Base-by-base conservation (phyloP, 2,113 vertebrate genomes). In the Petroica traversi region DNA sequence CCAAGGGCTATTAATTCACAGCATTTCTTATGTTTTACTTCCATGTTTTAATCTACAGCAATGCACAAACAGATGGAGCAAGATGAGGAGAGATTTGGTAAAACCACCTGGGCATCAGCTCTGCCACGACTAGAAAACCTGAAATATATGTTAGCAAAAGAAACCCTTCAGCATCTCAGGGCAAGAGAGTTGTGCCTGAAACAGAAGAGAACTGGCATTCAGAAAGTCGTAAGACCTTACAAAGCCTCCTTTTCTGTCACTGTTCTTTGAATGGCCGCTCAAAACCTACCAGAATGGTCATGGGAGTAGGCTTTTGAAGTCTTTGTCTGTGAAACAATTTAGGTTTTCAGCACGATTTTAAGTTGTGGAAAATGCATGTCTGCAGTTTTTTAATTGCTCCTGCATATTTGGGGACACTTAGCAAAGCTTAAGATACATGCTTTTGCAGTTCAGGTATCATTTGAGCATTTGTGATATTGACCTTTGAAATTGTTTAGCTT, bases 11-110 rank as follows among this genome's bases (percentile, higher is more conserved):
- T 76, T 51, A 52, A 6, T 81, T 26, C 38, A 26, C 69, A 69
- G 40, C 10, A 40, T 91, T 91, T 94, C 72, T 95, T 12, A 29
- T 75, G 12, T 85, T 31, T 69, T 87, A 24, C 18, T 92, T 38
- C 33, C 34, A 14, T 80, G 57, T 92, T 87, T 89, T 38, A 43
- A 77, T 92, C 43, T 40, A 31, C 96, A 99, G 99, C 97, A 81
- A 99, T 99, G 99, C 93, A 98, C 82, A 99, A 98, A 95, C 98
- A 99, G 92, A 99, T 99, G 99, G 98, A 99, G 79, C 98, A 97
- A 66, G 99, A 99, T 84, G 97, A 94, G 78, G 91, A 97, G 84
- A 98, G 98, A 40, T 99, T 99, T 93, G 99, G 99, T 84, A 98
- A 98, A 59, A 98, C 98, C 18, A 96, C 99, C 81, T 99, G 99